A percentile compares a stretch with the other conserved stretches of the same genome.
Conservation (phyloP, 1,140 invertebrate genomes). For the Zaprionus lachaisei region DNA sequence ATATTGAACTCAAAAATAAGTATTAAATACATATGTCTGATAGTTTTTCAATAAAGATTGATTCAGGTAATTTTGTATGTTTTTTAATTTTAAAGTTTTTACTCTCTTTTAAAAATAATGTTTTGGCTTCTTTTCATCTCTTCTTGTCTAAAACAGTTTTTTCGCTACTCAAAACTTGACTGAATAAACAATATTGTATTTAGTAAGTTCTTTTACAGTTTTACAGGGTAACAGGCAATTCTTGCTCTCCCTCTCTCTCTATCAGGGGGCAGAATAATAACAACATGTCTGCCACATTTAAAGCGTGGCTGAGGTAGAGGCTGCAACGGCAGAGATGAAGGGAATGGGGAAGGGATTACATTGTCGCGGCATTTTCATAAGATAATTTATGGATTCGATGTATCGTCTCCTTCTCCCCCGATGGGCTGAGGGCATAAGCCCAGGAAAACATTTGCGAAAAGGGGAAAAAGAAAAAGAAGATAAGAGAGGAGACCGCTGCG, state of each 20-base stretch:
- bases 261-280: conserved; percentile 27
- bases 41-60: too few relatives aligned
- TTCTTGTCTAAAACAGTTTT: too few relatives aligned
- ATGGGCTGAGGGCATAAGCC: conserved; percentile 32
- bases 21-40: too few relatives aligned
- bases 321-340: neutral
- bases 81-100: too few relatives aligned
- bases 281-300: conserved; percentile 37
- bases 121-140: too few relatives aligned
- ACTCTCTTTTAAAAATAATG: too few relatives aligned
- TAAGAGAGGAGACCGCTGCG: neutral
- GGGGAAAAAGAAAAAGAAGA: conserved; percentile 9
- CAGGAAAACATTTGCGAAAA: conserved; percentile 17
- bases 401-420: neutral
- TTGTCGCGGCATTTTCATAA: conserved; percentile 26
- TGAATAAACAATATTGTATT: neutral
- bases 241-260: neutral
- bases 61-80: too few relatives aligned
- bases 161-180: too few relatives aligned
- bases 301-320: conserved; percentile 3
- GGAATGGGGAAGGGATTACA: neutral
- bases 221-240: conserved; percentile 16
- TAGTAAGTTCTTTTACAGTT: neutral
- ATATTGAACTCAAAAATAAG: too few relatives aligned
- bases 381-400: conserved; percentile 70